These are phyloP conservation scores for Mugil cephalus DNA, from an alignment of 2,113 vertebrate species.

Conservation along the genomic window DNA sequence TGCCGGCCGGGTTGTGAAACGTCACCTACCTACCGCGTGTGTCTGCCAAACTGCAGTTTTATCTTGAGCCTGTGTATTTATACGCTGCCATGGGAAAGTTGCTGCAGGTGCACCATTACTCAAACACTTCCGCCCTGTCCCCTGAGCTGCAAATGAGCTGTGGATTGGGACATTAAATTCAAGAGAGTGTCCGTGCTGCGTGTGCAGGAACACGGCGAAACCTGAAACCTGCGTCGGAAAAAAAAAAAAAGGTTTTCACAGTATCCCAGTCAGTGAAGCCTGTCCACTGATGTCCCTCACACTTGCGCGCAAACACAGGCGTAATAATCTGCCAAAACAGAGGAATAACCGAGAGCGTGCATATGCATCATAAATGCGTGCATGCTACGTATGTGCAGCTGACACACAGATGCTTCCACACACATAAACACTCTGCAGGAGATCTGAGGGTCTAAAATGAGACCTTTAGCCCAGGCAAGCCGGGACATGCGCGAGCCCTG, in stretches of 20 bases:
- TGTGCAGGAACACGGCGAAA: slow-evolving; percentile 28
- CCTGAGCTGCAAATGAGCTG: slow-evolving; percentile 64
- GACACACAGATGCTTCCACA: not conserved
- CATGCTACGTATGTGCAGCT: not conserved
- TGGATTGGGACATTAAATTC: slow-evolving; percentile 48
- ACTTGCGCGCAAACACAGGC: not conserved
- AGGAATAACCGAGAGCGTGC: not conserved
- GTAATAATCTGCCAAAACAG: not conserved
- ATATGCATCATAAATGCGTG: not conserved
- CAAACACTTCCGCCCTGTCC: slow-evolving; percentile 57
- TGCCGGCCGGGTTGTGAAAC: not conserved
- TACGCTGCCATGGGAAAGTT: slow-evolving; percentile 54
- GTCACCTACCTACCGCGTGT: slow-evolving; percentile 9
- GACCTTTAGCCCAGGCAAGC: slow-evolving; percentile 22
- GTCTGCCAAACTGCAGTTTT: slow-evolving; percentile 29
- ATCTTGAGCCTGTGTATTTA: slow-evolving; percentile 66
- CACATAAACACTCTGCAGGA: slow-evolving; percentile 33
- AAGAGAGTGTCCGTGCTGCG: not conserved
- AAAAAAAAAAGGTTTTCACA: not conserved
- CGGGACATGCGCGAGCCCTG: not conserved
- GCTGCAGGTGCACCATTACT: slow-evolving; percentile 34
- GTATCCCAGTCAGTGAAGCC: not conserved
- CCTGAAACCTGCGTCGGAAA: slow-evolving; percentile 27
- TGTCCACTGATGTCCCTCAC: not conserved
- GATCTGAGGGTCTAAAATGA: slow-evolving; percentile 44